Evolutionary conservation across 2,113 vertebrate species (phyloP).

Genomic region (Martes martes): DNA sequence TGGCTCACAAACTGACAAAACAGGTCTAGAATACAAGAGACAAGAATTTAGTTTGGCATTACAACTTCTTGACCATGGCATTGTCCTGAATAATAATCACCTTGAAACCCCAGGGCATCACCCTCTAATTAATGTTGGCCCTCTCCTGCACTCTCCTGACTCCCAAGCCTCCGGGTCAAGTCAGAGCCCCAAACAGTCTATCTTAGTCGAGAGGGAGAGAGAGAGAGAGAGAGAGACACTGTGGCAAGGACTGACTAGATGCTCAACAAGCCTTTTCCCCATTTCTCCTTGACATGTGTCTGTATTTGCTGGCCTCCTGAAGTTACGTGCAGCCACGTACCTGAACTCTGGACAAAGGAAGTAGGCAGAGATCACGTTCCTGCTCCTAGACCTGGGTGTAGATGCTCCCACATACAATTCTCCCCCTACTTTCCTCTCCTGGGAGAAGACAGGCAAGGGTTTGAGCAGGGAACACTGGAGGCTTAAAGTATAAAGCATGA

Average conservation of each 20-base stretch:
- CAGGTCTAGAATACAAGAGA: background rate
- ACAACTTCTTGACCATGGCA: background rate
- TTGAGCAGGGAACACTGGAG: background rate
- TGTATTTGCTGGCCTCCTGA: background rate
- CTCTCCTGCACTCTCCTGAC: background rate
- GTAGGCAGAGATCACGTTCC: background rate
- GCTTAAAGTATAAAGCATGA: background rate
- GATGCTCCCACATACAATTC: background rate
- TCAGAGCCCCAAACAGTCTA: background rate
- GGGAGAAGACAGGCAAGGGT: background rate
- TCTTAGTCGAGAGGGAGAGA: background rate
- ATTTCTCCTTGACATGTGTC: background rate
- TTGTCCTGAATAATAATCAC: slow-evolving; percentile 52
- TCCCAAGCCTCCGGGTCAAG: slow-evolving; percentile 23
- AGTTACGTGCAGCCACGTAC: background rate
- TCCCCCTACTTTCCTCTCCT: background rate
- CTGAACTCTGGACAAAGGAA: background rate
- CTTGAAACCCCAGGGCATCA: background rate
- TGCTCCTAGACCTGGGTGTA: background rate
- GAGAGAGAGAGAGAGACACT: background rate
- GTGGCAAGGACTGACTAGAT: background rate
- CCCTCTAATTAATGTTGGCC: slow-evolving; percentile 54
- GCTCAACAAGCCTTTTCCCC: background rate
- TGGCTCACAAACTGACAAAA: background rate
- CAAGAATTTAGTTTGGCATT: background rate